Base-by-base conservation (phyloP, 1,140 invertebrate genomes). In the Drosophila auraria region DNA sequence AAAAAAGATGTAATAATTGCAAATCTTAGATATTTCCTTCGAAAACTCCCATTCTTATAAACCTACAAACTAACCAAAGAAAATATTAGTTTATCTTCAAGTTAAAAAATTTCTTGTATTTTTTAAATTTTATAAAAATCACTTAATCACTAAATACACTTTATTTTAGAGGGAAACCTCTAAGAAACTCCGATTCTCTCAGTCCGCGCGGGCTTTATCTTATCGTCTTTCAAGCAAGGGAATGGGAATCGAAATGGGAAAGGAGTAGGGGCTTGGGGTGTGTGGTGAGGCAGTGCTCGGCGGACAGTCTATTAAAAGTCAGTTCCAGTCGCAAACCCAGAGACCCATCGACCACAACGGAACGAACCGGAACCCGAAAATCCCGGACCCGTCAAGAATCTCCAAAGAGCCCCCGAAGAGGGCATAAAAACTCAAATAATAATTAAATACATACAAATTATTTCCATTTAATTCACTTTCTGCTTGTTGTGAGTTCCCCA, bases 391-490 rank as follows among this genome's bases (percentile, higher is more conserved):
- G 50, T 47, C 33, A 11, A 71, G 68, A 71, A 56, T 71, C 68
- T 71, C 68, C 11, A 30, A 33, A 65, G 30, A 40, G 9, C 25
- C 53, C 53, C 17, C 53, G 17, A 56, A 71, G 42, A n/a, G 14
- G 27, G 40, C 25, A 33, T 20, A 60, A 47, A 60, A 54, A 33
- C 33, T 9, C 7, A 68, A 68, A 36, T 38, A 20, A 50, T 15
- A 74, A 51, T 44, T 53, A 49, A 57, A 47, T 72, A 54, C 30
- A 71, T 8, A 42, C 14, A 50, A 44, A 42, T 66, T 70, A 44
- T 72, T 47, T n/a, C 36, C 64, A 64, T 38, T 66, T 63, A 66
- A 71, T 56, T 68, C 33, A 56, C 33, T 58, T 50, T 49, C 64
- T 47, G 42, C 49, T 25, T 72, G 64, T 33, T 72, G 64, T 72